These are phyloP conservation scores for Venustoraphidia nigricollis DNA, from an alignment of 2,888 invertebrate genomes.

Conservation along the genomic window DNA sequence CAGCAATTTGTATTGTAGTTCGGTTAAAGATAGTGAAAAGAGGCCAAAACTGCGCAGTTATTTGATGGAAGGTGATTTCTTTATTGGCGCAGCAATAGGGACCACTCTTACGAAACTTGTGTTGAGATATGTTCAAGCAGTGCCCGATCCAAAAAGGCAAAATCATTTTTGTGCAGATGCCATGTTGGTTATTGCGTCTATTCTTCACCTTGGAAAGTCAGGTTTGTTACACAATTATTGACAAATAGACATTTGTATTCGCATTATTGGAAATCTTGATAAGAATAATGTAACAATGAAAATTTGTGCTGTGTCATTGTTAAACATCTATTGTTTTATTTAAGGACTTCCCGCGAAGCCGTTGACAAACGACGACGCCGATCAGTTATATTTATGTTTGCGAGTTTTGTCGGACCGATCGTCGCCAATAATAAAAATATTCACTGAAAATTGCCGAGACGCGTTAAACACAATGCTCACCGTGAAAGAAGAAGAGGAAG, in stretches of 20 bases:
- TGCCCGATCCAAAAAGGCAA: slow-evolving; percentile 26
- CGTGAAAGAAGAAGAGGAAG: slow-evolving; percentile 60
- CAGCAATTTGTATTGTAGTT: slow-evolving; percentile 20
- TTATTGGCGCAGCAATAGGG: slow-evolving; percentile 83
- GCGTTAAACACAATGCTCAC: slow-evolving; percentile 72
- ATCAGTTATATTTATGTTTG: slow-evolving; percentile 73
- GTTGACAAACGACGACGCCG: slow-evolving; percentile 92
- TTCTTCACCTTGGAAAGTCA: slow-evolving; percentile 68
- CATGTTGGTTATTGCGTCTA: slow-evolving; percentile 76
- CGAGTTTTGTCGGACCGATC: slow-evolving; percentile 55
- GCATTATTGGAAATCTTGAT: too few species aligned
- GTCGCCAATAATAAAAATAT: slow-evolving; percentile 51
- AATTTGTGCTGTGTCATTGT: background rate
- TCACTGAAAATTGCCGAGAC: slow-evolving; percentile 55
- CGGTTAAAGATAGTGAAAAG: slow-evolving; percentile 44
- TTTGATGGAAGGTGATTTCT: slow-evolving; percentile 89
- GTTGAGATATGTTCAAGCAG: slow-evolving; percentile 44
- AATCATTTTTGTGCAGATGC: slow-evolving; percentile 61
- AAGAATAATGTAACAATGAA: too few species aligned
- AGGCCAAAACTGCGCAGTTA: slow-evolving; percentile 74
- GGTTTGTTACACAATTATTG: slow-evolving; percentile 22
- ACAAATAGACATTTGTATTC: background rate
- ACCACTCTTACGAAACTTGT: slow-evolving; percentile 86
- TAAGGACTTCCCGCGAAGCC: slow-evolving; percentile 46
- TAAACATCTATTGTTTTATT: slow-evolving; percentile 5